Percentiles rank a stretch among this genome's conserved stretches.
phyloP scores from a whole-genome alignment of 2,888 invertebrate species.

The Aphodius granarius region DNA sequence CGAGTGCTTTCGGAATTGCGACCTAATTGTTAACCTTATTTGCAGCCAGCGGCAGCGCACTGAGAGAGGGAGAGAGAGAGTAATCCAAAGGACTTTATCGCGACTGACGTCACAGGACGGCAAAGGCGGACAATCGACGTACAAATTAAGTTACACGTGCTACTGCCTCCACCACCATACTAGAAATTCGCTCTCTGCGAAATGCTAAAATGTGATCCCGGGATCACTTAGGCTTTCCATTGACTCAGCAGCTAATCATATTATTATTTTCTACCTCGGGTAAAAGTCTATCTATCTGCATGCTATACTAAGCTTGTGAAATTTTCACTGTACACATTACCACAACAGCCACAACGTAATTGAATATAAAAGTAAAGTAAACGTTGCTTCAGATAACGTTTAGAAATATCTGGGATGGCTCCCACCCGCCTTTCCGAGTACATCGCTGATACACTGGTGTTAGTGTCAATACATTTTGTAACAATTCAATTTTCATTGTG shows the following conservation, averaged over 20 bases:
- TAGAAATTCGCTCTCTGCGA: background rate
- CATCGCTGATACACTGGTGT: no score
- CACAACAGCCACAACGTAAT: no score
- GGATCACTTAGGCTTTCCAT: background rate
- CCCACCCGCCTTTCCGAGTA: no score
- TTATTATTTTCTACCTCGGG: background rate
- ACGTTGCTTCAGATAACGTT: no score
- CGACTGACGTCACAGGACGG: background rate
- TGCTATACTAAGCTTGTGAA: no score
- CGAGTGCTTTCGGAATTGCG: slow-evolving; percentile 15
- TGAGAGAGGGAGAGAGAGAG: no score
- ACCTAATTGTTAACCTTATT: slow-evolving; percentile 34
- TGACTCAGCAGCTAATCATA: background rate
- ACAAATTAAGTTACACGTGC: background rate
- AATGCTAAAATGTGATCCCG: background rate
- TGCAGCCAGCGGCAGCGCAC: slow-evolving; percentile 25
- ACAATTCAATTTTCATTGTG: no score
- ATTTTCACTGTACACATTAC: no score
- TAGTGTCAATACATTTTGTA: no score
- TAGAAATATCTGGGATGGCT: no score
- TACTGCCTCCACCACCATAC: background rate
- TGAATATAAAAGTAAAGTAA: no score
- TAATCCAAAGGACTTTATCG: background rate
- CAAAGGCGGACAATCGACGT: background rate
- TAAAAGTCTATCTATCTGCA: background rate